Conservation (phyloP, 2,113 vertebrate genomes). For the Hucho hucho region DNA sequence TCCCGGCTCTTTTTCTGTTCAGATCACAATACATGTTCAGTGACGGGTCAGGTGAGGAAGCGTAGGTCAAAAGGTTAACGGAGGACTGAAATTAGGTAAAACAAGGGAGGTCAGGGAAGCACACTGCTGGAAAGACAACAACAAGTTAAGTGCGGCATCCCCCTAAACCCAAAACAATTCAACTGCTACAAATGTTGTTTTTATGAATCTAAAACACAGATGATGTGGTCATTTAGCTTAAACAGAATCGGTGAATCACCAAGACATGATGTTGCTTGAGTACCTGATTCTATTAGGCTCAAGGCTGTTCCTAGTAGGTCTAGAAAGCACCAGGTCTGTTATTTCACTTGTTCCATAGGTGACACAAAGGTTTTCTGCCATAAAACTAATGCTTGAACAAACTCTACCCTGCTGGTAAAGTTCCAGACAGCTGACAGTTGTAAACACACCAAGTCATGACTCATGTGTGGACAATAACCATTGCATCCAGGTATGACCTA, state of each 20-base stretch:
- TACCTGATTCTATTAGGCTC: neutral
- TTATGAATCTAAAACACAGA: too few relatives aligned
- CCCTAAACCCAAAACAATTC: too few relatives aligned
- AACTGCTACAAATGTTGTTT: too few relatives aligned
- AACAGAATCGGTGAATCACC: too few relatives aligned
- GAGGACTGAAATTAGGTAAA: neutral
- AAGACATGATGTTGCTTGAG: too few relatives aligned
- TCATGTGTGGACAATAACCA: neutral
- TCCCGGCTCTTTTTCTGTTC: conserved; percentile 93
- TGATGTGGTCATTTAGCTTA: too few relatives aligned
- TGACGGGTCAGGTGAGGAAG: too few relatives aligned
- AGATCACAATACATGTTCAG: conserved; percentile 11
- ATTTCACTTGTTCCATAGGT: neutral
- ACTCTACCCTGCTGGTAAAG: neutral
- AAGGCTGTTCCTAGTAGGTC: neutral
- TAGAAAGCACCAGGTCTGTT: neutral
- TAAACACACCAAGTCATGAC: neutral
- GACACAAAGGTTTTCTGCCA: too few relatives aligned
- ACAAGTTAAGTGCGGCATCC: too few relatives aligned
- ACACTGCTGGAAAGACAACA: neutral
- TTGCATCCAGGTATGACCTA: neutral
- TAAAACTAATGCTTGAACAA: neutral
- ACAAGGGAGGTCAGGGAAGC: neutral
- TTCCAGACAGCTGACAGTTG: conserved; percentile 30
- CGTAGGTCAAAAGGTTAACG: neutral